Percentiles rank a stretch among this genome's conserved stretches.
phyloP scores from a whole-genome alignment of 2,888 invertebrate genomes.

The Sarcophaga subvicina region DNA sequence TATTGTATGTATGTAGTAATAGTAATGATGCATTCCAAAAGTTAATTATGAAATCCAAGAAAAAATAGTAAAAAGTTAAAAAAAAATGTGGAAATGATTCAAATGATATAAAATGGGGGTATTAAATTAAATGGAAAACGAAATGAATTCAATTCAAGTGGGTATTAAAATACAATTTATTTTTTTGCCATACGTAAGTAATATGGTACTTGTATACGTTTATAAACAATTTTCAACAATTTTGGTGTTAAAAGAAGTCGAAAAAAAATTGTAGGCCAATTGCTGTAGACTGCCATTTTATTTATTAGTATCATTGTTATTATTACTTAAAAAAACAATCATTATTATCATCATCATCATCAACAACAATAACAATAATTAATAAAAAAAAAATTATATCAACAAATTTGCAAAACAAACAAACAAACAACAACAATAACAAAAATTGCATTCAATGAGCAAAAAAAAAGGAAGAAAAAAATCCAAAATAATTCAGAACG shows the following conservation, averaged over 20 bases:
- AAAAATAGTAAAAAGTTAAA: not conserved
- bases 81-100: constrained; percentile 8
- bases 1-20: not conserved
- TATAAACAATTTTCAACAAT: constrained; percentile 1
- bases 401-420: constrained; percentile 69
- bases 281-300: not conserved
- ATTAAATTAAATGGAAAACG: not conserved
- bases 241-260: not conserved
- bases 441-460: constrained; percentile 75
- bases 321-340: not conserved
- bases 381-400: constrained; percentile 61
- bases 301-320: constrained; percentile 32
- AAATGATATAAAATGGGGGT: constrained; percentile 23
- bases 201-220: not conserved
- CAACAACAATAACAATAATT: constrained; percentile 16
- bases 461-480: constrained; percentile 30
- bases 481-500: constrained; percentile 27
- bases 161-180: constrained; percentile 20
- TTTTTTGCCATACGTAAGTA: constrained; percentile 39
- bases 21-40: constrained; percentile 57
- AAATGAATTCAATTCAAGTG: constrained; percentile 31
- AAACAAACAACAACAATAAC: constrained; percentile 74
- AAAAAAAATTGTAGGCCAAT: constrained; percentile 33
- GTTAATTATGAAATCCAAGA: constrained; percentile 54
- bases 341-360: not conserved